A percentile compares a stretch with the other conserved stretches of the same genome.
Conservation (phyloP, 2,113 vertebrate species). For the Malurus elegans region DNA sequence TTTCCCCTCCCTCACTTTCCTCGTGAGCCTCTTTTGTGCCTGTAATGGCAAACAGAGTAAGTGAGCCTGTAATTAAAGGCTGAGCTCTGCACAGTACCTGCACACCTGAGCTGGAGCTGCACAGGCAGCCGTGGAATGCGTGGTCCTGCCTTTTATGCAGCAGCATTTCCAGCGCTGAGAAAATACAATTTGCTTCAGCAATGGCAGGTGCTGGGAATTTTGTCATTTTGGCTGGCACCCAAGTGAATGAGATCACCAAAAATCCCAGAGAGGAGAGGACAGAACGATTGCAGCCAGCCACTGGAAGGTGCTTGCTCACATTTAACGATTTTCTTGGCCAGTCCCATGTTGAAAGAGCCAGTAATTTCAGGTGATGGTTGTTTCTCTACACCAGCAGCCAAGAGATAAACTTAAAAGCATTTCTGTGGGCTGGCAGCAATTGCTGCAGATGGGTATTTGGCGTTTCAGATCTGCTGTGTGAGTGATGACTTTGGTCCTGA, state of each 20-base stretch:
- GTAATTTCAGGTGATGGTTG: background rate
- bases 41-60: background rate
- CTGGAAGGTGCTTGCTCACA: background rate
- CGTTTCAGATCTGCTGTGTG: background rate
- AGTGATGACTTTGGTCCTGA: rapidly evolving
- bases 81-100: background rate
- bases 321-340: background rate
- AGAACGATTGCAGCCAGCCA: background rate
- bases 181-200: background rate
- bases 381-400: background rate
- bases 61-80: slow-evolving; percentile 50
- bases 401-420: background rate
- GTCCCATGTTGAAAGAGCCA: background rate
- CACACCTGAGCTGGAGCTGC: background rate
- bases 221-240: background rate
- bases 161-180: background rate
- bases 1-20: background rate
- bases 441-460: background rate
- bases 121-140: background rate
- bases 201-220: background rate
- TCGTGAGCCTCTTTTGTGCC: background rate
- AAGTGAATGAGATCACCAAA: background rate
- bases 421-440: background rate
- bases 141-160: slow-evolving; percentile 8
- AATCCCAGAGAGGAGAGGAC: background rate